These are phyloP conservation scores for Unio pictorum DNA, from an alignment of 2,888 invertebrate genomes.

Conservation along the genomic window DNA sequence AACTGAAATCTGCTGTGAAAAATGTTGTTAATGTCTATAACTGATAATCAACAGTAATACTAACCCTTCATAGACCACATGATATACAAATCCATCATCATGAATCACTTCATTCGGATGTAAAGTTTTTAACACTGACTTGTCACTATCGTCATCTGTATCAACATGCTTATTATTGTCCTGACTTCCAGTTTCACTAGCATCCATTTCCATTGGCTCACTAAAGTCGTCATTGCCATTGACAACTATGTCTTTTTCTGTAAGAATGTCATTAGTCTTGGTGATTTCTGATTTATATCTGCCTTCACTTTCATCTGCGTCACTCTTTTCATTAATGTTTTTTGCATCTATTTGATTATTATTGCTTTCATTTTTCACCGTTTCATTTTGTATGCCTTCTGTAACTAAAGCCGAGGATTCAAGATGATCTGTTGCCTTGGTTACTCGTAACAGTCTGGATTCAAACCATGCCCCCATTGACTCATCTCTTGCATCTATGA, in stretches of 20 bases:
- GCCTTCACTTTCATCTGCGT: conserved; percentile 6
- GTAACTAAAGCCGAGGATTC: conserved; percentile 3
- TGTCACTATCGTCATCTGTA: conserved; percentile 9
- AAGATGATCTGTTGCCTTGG: conserved; percentile 10
- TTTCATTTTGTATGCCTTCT: conserved; percentile 6
- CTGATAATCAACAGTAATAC: conserved; percentile 2
- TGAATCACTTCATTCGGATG: conserved; percentile 5
- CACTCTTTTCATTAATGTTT: conserved; percentile 15
- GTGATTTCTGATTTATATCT: conserved; percentile 16
- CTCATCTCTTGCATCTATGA: conserved; percentile 79
- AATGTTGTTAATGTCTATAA: too few species aligned
- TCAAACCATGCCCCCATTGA: conserved; percentile 83
- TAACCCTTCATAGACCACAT: conserved; percentile 67
- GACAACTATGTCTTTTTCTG: not conserved
- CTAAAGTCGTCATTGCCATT: conserved; percentile 29
- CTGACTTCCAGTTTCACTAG: conserved; percentile 8
- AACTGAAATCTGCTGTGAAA: too few species aligned
- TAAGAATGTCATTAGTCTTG: too few species aligned
- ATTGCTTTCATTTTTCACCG: not conserved
- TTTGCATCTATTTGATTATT: conserved; percentile 8
- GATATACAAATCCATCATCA: conserved; percentile 61
- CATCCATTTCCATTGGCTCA: conserved; percentile 33
- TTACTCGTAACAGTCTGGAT: conserved; percentile 73
- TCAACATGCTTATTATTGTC: conserved; percentile 9
- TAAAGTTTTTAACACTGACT: not conserved